Percentiles rank a stretch among this genome's conserved stretches.
Conservation (phyloP, 2,888 invertebrate genomes). For the Andrena dorsata region DNA sequence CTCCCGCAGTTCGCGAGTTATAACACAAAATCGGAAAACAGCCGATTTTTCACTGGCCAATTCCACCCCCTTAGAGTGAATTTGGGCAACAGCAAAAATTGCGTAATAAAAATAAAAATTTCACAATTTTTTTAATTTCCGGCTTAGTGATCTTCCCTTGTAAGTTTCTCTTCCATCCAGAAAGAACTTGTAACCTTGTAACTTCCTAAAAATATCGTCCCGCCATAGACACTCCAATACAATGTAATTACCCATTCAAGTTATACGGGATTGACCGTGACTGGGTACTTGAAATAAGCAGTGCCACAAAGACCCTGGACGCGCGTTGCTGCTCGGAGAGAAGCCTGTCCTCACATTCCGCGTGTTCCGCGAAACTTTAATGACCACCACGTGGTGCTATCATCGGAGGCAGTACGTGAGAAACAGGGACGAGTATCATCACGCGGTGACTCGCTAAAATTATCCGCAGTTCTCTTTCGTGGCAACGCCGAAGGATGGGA, state of each 20-base stretch:
- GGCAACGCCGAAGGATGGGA: constrained; percentile 47
- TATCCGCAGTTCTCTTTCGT: constrained; percentile 59
- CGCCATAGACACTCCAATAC: neutral
- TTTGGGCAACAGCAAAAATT: too few species aligned
- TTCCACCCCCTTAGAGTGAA: too few species aligned
- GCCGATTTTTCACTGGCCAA: too few species aligned
- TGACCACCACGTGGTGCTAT: constrained; percentile 66
- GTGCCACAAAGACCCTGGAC: neutral
- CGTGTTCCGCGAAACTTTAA: constrained; percentile 66
- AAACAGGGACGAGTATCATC: constrained; percentile 67
- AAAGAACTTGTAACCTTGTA: too few species aligned
- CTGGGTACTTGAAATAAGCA: constrained; percentile 41
- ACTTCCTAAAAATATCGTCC: neutral
- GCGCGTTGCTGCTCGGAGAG: constrained; percentile 34
- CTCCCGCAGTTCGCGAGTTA: too few species aligned
- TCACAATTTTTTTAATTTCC: too few species aligned
- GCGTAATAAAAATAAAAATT: too few species aligned
- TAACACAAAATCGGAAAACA: too few species aligned
- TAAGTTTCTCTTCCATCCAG: too few species aligned
- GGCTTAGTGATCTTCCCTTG: too few species aligned
- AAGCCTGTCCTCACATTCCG: constrained; percentile 56
- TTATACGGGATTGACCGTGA: constrained; percentile 10
- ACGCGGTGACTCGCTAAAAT: constrained; percentile 75
- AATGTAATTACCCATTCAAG: neutral
- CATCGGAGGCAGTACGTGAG: constrained; percentile 69